phyloP scores from a whole-genome alignment of 37 sponge, comb jelly and placozoan genomes.

The Crambe crambe region DNA sequence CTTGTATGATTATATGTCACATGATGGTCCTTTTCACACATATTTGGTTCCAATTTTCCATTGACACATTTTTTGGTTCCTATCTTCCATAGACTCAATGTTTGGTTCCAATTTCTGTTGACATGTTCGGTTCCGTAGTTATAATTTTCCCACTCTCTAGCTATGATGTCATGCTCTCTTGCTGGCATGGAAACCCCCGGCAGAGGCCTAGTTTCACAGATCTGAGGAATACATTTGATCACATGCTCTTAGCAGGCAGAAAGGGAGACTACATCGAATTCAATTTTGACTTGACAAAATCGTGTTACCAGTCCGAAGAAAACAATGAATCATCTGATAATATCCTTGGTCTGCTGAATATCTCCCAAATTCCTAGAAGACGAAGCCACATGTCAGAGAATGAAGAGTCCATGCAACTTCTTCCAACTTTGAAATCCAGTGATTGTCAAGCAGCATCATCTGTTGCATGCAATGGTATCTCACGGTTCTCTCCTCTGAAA shows the following conservation, averaged over 20 bases:
- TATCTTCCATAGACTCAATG: no score
- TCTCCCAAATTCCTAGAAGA: neutral
- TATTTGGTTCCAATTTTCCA: no score
- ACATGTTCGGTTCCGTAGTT: no score
- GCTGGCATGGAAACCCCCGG: constrained; percentile 36
- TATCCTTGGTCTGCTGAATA: neutral
- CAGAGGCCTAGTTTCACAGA: constrained; percentile 54
- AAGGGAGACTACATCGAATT: constrained; percentile 46
- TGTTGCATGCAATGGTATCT: neutral
- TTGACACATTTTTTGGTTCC: no score
- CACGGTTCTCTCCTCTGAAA: neutral
- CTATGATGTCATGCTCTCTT: constrained; percentile 60
- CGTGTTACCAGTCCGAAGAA: constrained; percentile 4
- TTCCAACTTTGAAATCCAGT: neutral
- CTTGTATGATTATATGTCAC: no score
- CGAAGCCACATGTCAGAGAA: neutral
- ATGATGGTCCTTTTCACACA: no score
- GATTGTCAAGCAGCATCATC: neutral
- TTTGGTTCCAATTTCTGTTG: no score
- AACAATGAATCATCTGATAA: neutral
- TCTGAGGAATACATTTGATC: constrained; percentile 37
- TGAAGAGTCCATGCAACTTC: neutral
- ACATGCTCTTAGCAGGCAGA: constrained; percentile 9
- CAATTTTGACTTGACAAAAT: neutral
- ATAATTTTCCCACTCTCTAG: no score